These are phyloP conservation scores for Autographa pulchrina DNA, from an alignment of 2,888 invertebrate genomes.

Conservation along the genomic window DNA sequence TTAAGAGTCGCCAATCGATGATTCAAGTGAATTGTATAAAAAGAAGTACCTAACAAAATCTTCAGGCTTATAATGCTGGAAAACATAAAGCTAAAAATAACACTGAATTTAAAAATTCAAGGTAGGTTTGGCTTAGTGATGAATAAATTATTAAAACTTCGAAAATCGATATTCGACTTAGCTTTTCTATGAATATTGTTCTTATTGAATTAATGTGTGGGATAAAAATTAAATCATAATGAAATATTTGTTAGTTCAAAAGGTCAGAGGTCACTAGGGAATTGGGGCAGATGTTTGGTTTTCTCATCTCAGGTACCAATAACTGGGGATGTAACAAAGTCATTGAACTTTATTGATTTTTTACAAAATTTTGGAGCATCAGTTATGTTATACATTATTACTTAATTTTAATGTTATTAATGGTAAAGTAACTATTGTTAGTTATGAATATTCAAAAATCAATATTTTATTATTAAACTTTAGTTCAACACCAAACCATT, in stretches of 20 bases:
- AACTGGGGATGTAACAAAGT: conserved; percentile 22
- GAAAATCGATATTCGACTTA: conserved; percentile 11
- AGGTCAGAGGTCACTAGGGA: conserved; percentile 31
- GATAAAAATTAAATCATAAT: conserved; percentile 10
- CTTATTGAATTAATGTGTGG: not conserved
- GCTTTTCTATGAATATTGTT: conserved; percentile 1
- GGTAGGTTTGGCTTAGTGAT: not conserved
- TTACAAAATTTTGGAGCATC: conserved; percentile 9
- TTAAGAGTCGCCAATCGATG: conserved; percentile 17
- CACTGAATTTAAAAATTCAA: not conserved
- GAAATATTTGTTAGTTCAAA: conserved; percentile 6
- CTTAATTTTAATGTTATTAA: not conserved
- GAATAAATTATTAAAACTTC: conserved; percentile 13
- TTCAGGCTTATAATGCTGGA: not conserved
- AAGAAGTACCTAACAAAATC: not conserved
- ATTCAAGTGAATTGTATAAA: conserved; percentile 2
- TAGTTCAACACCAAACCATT: too few relatives aligned
- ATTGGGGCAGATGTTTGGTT: conserved; percentile 22
- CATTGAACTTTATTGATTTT: conserved; percentile 53
- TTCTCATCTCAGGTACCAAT: conserved; percentile 5
- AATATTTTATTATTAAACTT: too few relatives aligned
- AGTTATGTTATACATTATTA: conserved; percentile 11
- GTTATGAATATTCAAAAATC: too few relatives aligned
- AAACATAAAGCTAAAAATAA: not conserved
- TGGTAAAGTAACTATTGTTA: not conserved